Evolutionary conservation across 2,888 invertebrate species (phyloP).

Genomic region (Lycophotia porphyrea): DNA sequence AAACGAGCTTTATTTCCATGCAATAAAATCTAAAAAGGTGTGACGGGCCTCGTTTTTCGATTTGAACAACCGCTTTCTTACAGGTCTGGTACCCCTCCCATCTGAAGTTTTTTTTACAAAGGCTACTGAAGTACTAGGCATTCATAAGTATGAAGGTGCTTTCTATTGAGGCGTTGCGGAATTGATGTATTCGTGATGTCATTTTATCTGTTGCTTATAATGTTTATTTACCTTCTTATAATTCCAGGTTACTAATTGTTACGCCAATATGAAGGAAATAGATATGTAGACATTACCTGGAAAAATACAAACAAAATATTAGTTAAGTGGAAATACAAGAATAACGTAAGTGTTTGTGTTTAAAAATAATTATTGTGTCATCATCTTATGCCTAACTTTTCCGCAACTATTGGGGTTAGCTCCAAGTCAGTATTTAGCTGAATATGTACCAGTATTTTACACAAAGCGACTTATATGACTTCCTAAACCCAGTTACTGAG

Average conservation of each 20-base stretch:
- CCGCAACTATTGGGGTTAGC: neutral
- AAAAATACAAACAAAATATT: slow-evolving; percentile 11
- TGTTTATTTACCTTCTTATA: neutral
- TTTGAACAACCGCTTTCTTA: neutral
- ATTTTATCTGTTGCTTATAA: neutral
- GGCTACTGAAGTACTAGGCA: neutral
- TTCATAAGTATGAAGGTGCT: slow-evolving; percentile 6
- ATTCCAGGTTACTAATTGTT: neutral
- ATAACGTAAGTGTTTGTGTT: neutral
- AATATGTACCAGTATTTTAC: neutral
- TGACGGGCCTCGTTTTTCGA: neutral
- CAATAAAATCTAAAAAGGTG: neutral
- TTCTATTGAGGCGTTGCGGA: neutral
- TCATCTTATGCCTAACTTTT: neutral
- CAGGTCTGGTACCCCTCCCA: neutral
- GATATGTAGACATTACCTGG: slow-evolving; percentile 32
- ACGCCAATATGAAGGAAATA: neutral
- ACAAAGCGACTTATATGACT: neutral
- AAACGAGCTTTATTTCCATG: neutral
- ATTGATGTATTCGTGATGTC: neutral
- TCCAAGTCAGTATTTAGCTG: too few relatives aligned
- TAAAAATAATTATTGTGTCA: neutral
- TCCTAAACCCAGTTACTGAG: neutral
- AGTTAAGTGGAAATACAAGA: neutral
- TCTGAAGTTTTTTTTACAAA: neutral